Percentiles rank a stretch among this genome's conserved stretches.
Evolutionary conservation across 2,797 vertebrate species (phyloP).

Genomic region (Halcyon smyrnensis): DNA sequence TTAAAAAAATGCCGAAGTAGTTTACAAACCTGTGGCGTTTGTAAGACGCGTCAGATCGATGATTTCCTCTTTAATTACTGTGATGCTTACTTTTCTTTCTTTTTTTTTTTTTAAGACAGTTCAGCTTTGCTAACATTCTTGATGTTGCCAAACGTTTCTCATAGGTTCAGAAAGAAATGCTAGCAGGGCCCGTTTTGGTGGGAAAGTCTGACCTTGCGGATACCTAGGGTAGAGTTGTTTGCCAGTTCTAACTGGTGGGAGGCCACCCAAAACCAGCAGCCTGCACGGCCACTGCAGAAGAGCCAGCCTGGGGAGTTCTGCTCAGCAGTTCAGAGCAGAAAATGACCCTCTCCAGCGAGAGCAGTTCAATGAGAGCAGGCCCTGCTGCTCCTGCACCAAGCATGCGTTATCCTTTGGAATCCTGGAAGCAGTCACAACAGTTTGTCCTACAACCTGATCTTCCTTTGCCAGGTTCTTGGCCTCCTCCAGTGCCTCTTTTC

Average conservation of each 20-base stretch:
- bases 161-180: not conserved
- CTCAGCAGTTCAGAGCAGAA: not conserved
- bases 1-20: not conserved
- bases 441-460: not conserved
- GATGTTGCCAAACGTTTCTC: conserved; percentile 4
- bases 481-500: conserved; percentile 62
- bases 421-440: not conserved
- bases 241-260: not conserved
- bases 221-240: not conserved
- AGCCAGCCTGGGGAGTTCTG: not conserved
- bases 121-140: conserved; percentile 30
- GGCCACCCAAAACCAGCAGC: not conserved
- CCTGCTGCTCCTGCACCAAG: not conserved
- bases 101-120: not conserved
- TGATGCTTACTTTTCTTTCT: not conserved
- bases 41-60: not conserved
- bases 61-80: conserved; percentile 28
- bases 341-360: not conserved
- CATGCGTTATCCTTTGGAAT: not conserved
- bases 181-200: not conserved
- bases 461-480: not conserved
- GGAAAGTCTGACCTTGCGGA: not conserved
- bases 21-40: conserved; percentile 46
- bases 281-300: not conserved
- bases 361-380: not conserved